Conservation (phyloP, 2,113 vertebrate genomes). For the Poecile atricapillus region DNA sequence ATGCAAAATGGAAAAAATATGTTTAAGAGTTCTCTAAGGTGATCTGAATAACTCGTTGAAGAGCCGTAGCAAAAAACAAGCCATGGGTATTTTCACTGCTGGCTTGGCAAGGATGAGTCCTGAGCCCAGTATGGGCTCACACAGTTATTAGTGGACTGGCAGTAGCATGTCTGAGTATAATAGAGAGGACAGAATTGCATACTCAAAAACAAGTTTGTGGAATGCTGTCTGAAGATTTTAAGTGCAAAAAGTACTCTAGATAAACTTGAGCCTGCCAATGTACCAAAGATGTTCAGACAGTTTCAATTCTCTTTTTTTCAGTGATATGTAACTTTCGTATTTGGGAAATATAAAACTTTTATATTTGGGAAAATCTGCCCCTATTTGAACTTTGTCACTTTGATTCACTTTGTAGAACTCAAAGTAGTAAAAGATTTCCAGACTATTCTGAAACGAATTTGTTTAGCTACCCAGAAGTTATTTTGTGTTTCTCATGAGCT, state of each 20-base stretch:
- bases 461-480: neutral
- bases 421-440: neutral
- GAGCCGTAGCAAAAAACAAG: neutral
- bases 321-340: neutral
- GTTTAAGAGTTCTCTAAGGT: neutral
- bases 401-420: neutral
- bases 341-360: neutral
- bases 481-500: neutral
- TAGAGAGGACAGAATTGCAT: neutral
- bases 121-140: neutral
- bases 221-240: neutral
- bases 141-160: neutral
- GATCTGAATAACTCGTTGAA: neutral
- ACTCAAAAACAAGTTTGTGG: neutral
- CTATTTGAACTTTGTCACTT: neutral
- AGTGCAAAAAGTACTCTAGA: neutral
- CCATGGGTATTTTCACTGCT: neutral
- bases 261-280: neutral
- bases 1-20: neutral
- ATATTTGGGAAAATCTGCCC: neutral
- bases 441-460: neutral
- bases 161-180: neutral
- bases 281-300: neutral
- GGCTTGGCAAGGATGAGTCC: neutral
- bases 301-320: neutral